A percentile compares a stretch with the other conserved stretches of the same genome.
These are phyloP conservation scores for Batillaria attramentaria DNA, from an alignment of 1,140 invertebrate genomes.

Conservation along the genomic window DNA sequence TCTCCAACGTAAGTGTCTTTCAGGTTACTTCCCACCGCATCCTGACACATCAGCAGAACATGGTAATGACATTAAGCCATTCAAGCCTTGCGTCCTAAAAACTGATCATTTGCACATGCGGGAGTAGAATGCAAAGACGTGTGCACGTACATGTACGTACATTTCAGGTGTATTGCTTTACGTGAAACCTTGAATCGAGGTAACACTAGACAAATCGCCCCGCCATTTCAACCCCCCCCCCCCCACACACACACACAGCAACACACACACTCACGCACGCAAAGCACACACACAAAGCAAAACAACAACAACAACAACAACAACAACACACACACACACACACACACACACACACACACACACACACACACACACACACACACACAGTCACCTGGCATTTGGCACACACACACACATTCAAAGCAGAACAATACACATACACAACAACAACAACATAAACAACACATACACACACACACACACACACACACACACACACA, in stretches of 20 bases:
- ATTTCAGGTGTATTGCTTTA: not conserved
- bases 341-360: not conserved
- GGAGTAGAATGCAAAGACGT: not conserved
- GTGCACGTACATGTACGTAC: no score
- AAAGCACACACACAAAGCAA: not conserved
- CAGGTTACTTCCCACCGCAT: conserved; percentile 98
- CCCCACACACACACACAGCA: not conserved
- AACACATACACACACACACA: not conserved
- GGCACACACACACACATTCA: not conserved
- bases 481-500: no score
- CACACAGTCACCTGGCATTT: not conserved
- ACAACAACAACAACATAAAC: not conserved
- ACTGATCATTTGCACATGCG: no score
- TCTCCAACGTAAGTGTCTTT: conserved; percentile 97
- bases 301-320: not conserved
- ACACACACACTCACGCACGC: not conserved
- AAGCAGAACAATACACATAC: not conserved
- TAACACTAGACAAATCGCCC: no score
- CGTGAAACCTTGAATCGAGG: no score
- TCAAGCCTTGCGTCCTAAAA: no score
- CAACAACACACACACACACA: not conserved
- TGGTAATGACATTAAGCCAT: no score
- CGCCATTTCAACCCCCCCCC: not conserved
- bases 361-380: not conserved
- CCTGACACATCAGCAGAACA: no score